Percentiles rank a stretch among this genome's conserved stretches.
phyloP scores from a whole-genome alignment of 2,888 invertebrate genomes.

The Scaptomyza polygonia region DNA sequence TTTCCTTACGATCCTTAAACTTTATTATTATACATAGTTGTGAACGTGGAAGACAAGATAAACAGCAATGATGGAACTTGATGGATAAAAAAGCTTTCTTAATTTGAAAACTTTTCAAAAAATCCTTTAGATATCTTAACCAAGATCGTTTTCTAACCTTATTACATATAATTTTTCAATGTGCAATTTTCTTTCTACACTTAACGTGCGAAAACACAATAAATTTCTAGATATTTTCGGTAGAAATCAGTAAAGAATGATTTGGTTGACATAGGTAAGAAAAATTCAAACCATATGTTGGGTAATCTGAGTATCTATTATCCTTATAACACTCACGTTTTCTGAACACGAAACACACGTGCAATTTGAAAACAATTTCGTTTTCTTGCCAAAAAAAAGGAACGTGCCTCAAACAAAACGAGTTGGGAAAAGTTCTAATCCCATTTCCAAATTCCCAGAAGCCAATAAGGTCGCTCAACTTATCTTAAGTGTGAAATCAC shows the following conservation, averaged over 20 bases:
- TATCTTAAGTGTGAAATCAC: conserved; percentile 74
- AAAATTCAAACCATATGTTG: neutral
- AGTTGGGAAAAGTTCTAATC: conserved; percentile 40
- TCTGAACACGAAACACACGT: conserved; percentile 15
- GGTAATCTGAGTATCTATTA: conserved; percentile 14
- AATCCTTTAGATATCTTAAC: too few relatives aligned
- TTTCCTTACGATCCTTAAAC: neutral
- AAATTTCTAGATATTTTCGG: neutral
- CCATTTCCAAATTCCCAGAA: conserved; percentile 60
- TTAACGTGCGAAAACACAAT: neutral
- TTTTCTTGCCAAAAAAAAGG: conserved; percentile 20
- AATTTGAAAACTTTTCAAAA: neutral
- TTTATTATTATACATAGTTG: too few relatives aligned
- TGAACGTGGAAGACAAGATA: too few relatives aligned
- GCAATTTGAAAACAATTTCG: conserved; percentile 27
- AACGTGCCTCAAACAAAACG: conserved; percentile 63
- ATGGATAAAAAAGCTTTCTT: neutral
- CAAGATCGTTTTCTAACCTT: too few relatives aligned
- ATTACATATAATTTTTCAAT: neutral
- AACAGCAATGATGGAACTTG: too few relatives aligned
- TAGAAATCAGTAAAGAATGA: conserved; percentile 1
- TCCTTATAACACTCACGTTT: conserved; percentile 40
- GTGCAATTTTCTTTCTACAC: neutral
- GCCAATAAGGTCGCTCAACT: conserved; percentile 26
- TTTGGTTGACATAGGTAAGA: neutral